Conservation (phyloP, 2,888 invertebrate genomes). For the Buathra laborator region DNA sequence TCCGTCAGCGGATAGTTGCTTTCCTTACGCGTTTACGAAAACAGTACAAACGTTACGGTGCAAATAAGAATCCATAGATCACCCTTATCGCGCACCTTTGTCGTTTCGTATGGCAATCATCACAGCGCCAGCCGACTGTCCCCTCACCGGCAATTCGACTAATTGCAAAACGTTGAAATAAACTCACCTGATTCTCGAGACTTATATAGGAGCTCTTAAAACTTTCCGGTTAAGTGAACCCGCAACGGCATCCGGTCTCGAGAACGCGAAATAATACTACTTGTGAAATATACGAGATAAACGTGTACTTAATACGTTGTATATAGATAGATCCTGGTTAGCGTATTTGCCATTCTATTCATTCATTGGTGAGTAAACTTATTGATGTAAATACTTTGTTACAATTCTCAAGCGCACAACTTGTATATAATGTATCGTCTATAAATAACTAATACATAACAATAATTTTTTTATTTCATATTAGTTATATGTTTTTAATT, state of each 20-base stretch:
- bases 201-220: constrained; percentile 25
- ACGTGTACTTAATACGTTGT: neutral
- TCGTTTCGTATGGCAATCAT: neutral
- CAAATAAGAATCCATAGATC: constrained; percentile 11
- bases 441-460: too few species aligned
- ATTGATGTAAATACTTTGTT: too few species aligned
- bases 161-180: constrained; percentile 46
- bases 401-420: too few species aligned
- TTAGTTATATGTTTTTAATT: too few species aligned
- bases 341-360: too few species aligned
- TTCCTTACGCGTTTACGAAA: neutral
- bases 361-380: too few species aligned
- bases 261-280: neutral
- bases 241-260: constrained; percentile 45
- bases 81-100: neutral
- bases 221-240: constrained; percentile 59
- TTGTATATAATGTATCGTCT: too few species aligned
- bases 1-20: constrained; percentile 4
- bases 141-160: constrained; percentile 1
- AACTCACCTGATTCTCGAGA: constrained; percentile 53
- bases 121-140: neutral
- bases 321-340: too few species aligned
- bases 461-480: too few species aligned
- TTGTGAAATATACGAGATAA: neutral
- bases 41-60: neutral